Base-by-base conservation (phyloP, 2,113 vertebrate genomes). In the Pelobates fuscus region DNA sequence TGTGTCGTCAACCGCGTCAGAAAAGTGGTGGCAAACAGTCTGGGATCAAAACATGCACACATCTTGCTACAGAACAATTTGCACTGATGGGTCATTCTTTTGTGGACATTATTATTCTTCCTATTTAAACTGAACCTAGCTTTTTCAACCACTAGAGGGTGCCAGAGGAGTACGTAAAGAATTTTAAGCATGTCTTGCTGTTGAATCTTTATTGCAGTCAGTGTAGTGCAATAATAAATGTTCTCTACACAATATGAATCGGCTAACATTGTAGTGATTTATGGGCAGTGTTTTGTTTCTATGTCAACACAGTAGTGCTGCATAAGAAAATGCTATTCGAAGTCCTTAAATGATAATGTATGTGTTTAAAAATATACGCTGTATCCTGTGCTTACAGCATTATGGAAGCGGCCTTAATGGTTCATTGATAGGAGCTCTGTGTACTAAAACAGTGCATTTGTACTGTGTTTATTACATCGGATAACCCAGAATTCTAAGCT, bases 1-100 rank as follows among this genome's bases (percentile, higher is more conserved):
- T 94, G 94, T 96, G 95, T 95, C 91, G 96, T 98, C 97, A 99
- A 99, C 97, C 97, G 91, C 96, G 96, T 96, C 95, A 98, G 96
- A 97, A 96, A 97, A 98, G 96, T 96, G 95, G 95, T 94, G 81
- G 91, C 96, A 96, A 94, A 95, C 94, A 95, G 94, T 93, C 94
- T 91, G 88, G 93, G 94, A 96, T 84, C 96, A 95, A 85, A 88
- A 84, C 78, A 61, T 30, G 88, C 92, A 90, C 82, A 86, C 11
- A 82, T 89, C 94, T 89, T 87, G 79, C 84, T 84, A 91, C 93
- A 94, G 91, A 98, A 99, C 93, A 91, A 79, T 86, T 88, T 88
- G 88, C 87, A 64, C 44, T 76, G 59, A 62, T 24, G 26, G 58
- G 0, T 58, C 52, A 18, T 49, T 3, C 17, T 49, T 12, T 49